Conservation (phyloP, 2,888 invertebrate species). For the Apodemia zela region DNA sequence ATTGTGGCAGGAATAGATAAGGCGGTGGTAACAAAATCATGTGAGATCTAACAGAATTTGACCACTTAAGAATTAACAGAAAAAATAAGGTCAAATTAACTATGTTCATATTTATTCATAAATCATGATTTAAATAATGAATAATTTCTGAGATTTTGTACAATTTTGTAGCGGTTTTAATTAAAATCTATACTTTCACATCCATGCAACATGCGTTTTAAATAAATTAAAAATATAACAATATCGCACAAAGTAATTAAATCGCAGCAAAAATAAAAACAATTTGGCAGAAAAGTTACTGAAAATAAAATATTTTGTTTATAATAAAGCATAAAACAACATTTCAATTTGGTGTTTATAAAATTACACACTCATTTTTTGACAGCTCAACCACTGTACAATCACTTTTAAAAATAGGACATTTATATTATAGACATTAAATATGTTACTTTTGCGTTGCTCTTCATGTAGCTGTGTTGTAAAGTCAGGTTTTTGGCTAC, state of each 20-base stretch:
- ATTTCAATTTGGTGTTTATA: slow-evolving; percentile 15
- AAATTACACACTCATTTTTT: not conserved
- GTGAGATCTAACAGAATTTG: no score
- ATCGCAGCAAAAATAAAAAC: slow-evolving; percentile 1
- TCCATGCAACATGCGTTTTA: not conserved
- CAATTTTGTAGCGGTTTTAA: no score
- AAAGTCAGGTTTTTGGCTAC: no score
- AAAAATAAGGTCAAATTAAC: no score
- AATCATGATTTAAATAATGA: not conserved
- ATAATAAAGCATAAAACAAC: slow-evolving; percentile 32
- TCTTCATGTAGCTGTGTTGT: no score
- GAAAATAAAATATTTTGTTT: not conserved
- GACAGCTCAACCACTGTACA: not conserved
- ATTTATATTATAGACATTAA: no score
- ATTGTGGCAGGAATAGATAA: no score
- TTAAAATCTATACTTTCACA: not conserved
- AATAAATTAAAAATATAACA: slow-evolving; percentile 19
- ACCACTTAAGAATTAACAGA: no score
- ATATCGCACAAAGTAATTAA: not conserved
- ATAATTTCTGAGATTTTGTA: not conserved
- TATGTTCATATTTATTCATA: no score
- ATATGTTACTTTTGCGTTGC: no score
- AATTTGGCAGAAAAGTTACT: not conserved
- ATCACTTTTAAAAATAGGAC: no score
- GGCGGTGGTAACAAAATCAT: no score